phyloP scores from a whole-genome alignment of 1,140 invertebrate genomes.

The Heterodera carotae region DNA sequence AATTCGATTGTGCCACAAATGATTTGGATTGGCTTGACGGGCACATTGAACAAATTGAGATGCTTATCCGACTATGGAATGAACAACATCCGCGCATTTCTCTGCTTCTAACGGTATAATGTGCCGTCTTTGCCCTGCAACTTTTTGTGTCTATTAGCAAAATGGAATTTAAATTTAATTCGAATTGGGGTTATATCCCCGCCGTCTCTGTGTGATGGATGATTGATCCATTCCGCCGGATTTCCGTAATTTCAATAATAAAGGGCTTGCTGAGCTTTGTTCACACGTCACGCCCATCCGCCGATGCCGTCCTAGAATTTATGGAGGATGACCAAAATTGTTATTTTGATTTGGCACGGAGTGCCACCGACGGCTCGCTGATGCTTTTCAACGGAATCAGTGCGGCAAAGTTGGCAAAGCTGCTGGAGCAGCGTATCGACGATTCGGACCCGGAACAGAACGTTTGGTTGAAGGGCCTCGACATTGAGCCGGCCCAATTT shows the following conservation, averaged over 20 bases:
- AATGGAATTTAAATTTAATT: no score
- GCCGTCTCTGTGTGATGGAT: no score
- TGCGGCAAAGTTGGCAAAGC: background rate
- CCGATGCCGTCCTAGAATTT: background rate
- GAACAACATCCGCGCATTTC: background rate
- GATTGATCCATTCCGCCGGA: no score
- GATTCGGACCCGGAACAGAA: background rate
- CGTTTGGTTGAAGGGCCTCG: background rate
- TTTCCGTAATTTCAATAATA: background rate
- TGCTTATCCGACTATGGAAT: background rate
- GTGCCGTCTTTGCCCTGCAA: no score
- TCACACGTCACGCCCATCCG: background rate
- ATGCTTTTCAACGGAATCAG: background rate
- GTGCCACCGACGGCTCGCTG: background rate
- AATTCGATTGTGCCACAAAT: background rate
- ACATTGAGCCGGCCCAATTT: background rate
- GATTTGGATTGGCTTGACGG: background rate
- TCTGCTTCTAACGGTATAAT: background rate
- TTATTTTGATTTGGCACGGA: background rate
- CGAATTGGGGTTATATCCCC: no score
- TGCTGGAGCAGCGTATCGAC: background rate
- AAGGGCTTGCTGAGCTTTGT: background rate
- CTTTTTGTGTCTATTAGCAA: no score
- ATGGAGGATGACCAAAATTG: background rate
- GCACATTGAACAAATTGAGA: background rate